These are phyloP conservation scores for Zaprionus kolodkinae DNA, from an alignment of 1,140 invertebrate genomes.

Conservation along the genomic window DNA sequence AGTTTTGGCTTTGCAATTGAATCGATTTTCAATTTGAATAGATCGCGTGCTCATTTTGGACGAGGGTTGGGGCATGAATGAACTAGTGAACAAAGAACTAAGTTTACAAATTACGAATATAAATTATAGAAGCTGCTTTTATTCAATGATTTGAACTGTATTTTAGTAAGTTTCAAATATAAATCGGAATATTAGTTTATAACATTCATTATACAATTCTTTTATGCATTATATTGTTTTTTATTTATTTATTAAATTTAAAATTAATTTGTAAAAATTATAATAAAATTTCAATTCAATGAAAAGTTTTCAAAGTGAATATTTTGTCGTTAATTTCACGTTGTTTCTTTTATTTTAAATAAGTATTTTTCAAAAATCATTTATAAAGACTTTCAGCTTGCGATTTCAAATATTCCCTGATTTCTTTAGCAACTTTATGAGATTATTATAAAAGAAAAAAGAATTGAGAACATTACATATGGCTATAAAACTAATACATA, in stretches of 20 bases:
- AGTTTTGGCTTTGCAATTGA: constrained; percentile 54
- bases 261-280: no score
- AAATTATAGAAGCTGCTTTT: no score
- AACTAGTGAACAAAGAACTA: no score
- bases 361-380: background rate
- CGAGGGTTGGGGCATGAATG: background rate
- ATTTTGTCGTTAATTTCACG: no score
- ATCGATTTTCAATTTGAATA: constrained; percentile 43
- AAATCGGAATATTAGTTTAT: background rate
- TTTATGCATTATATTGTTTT: no score
- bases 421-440: no score
- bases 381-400: background rate
- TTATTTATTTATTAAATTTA: no score
- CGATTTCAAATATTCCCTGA: no score
- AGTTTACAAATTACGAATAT: background rate
- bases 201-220: no score
- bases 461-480: background rate
- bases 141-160: background rate
- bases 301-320: no score
- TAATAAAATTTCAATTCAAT: no score
- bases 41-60: background rate
- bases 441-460: background rate
- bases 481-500: background rate
- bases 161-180: no score
- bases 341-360: background rate